Percentiles rank a stretch among this genome's conserved stretches.
Conservation (phyloP, 2,797 vertebrate species). For the Falco cherrug region DNA sequence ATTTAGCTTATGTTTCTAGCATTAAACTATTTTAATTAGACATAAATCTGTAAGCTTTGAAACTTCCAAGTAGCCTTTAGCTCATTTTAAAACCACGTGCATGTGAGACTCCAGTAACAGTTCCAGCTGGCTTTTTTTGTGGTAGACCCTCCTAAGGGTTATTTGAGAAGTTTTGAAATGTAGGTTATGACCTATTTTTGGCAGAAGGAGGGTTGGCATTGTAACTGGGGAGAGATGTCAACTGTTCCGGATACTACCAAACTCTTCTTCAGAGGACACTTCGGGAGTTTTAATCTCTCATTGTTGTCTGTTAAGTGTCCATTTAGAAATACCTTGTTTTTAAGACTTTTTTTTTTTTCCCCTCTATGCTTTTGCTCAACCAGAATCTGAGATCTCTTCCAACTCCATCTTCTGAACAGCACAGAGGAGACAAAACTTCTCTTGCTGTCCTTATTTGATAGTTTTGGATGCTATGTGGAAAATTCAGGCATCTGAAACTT, state of each 20-base stretch:
- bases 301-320: not conserved
- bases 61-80: not conserved
- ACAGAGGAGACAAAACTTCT: not conserved
- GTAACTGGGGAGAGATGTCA: not conserved
- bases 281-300: not conserved
- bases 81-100: not conserved
- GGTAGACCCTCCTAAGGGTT: not conserved
- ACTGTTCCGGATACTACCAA: not conserved
- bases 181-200: not conserved
- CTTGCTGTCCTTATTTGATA: not conserved
- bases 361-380: not conserved
- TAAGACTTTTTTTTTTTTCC: not conserved
- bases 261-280: not conserved
- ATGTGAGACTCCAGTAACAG: not conserved
- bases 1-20: not conserved
- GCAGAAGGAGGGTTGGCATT: not conserved
- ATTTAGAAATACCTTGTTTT: not conserved
- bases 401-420: not conserved
- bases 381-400: not conserved
- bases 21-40: not conserved
- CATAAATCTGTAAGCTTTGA: not conserved
- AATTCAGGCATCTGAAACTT: constrained; percentile 13
- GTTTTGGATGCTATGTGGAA: not conserved
- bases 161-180: not conserved
- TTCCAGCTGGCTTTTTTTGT: not conserved